These are phyloP conservation scores for Rhinella marina DNA, from an alignment of 2,797 vertebrate species.

Conservation along the genomic window DNA sequence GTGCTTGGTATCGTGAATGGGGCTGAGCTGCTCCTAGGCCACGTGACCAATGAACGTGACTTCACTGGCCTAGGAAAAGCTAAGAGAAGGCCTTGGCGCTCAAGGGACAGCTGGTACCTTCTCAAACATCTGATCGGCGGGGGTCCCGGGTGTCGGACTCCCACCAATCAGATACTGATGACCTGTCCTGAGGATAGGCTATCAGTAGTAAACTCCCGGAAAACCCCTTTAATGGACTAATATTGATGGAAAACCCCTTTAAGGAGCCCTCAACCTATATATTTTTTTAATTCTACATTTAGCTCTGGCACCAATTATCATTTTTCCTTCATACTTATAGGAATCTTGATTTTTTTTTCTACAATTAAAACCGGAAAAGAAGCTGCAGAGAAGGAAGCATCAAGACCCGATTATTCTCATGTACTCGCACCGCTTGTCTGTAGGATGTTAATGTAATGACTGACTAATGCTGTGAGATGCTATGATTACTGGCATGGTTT, in stretches of 20 bases:
- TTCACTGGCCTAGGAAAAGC: no score
- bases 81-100: no score
- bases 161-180: no score
- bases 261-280: not conserved
- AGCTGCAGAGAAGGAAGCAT: not conserved
- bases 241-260: not conserved
- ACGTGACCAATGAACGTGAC: no score
- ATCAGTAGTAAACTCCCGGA: no score
- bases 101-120: no score
- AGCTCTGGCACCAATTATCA: not conserved
- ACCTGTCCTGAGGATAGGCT: no score
- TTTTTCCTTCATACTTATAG: not conserved
- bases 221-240: no score
- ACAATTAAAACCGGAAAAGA: not conserved
- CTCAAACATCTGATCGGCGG: no score
- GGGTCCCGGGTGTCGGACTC: no score
- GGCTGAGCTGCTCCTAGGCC: no score
- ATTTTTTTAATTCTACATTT: not conserved
- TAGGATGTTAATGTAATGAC: conserved; percentile 25
- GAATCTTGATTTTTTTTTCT: not conserved
- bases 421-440: not conserved
- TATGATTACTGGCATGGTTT: conserved; percentile 47
- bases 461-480: conserved; percentile 21
- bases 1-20: no score
- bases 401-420: not conserved